Evolutionary conservation across 1,140 invertebrate species (phyloP).

Genomic region (Tetraneura akinire): DNA sequence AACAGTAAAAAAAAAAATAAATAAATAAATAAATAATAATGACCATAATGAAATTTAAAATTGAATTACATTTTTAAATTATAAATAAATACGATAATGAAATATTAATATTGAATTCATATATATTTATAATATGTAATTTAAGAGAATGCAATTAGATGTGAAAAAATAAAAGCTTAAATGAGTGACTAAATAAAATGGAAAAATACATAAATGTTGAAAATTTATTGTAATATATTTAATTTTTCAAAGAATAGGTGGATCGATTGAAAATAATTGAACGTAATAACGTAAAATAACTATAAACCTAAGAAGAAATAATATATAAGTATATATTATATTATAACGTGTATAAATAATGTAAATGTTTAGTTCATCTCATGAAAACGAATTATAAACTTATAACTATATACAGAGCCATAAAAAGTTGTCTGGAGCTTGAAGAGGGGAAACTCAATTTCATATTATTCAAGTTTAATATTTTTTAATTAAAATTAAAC

Average conservation of each 20-base stretch:
- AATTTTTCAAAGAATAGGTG: not conserved
- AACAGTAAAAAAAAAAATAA: conserved; percentile 13
- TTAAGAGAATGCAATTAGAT: not conserved
- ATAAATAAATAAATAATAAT: no score
- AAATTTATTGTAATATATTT: not conserved
- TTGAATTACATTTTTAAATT: no score
- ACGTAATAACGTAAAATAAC: conserved; percentile 32
- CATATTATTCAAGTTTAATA: conserved; percentile 41
- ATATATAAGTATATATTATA: conserved; percentile 10
- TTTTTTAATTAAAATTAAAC: conserved; percentile 48
- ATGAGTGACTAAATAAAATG: conserved; percentile 9
- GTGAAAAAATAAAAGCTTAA: not conserved
- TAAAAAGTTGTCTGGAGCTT: conserved; percentile 12
- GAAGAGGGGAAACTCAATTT: conserved; percentile 37
- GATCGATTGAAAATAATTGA: conserved; percentile 18
- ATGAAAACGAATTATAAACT: conserved; percentile 47
- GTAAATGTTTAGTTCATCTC: conserved; percentile 44
- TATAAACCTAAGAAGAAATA: not conserved
- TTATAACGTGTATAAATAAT: conserved; percentile 33
- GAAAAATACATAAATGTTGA: not conserved
- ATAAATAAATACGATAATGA: no score
- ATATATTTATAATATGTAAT: not conserved
- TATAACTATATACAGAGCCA: conserved; percentile 30
- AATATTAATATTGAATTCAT: not conserved
- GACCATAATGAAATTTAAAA: not conserved